phyloP scores from a whole-genome alignment of 2,797 vertebrate genomes.

The Notoglanidium macrostoma region DNA sequence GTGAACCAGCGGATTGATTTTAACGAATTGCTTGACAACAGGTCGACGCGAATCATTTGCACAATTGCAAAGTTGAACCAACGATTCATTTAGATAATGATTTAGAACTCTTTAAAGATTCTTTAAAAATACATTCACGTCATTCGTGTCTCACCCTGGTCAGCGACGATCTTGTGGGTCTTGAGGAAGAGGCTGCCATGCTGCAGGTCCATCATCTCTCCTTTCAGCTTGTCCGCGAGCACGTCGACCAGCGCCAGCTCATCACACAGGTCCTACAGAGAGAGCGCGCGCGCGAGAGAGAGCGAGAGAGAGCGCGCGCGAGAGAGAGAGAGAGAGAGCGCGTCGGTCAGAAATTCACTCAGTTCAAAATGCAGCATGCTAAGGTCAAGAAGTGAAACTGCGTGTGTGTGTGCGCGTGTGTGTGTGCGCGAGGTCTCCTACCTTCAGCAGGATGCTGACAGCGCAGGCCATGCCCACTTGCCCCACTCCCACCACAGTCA shows the following conservation, averaged over 20 bases:
- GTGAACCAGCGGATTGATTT: not conserved
- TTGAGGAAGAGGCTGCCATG: constrained; percentile 94
- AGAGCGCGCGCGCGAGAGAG: not conserved
- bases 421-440: constrained; percentile 64
- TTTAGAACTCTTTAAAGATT: not conserved
- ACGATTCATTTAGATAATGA: not conserved
- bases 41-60: not conserved
- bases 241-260: constrained; percentile 95
- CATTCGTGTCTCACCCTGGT: constrained; percentile 79
- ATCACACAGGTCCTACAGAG: constrained; percentile 83
- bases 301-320: not conserved
- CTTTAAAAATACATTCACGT: not conserved
- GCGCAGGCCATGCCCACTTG: constrained; percentile 96
- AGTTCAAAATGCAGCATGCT: not conserved
- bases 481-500: constrained; percentile 91
- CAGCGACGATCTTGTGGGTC: constrained; percentile 88
- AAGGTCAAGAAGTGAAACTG: not conserved
- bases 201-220: constrained; percentile 96
- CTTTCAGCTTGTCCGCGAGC: constrained; percentile 91
- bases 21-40: not conserved
- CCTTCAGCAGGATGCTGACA: constrained; percentile 88
- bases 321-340: not conserved
- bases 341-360: not conserved
- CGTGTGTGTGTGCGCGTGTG: not conserved
- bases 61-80: not conserved